Evolutionary conservation across 2,888 invertebrate genomes (phyloP).

Genomic region (Mycalesis mineus): DNA sequence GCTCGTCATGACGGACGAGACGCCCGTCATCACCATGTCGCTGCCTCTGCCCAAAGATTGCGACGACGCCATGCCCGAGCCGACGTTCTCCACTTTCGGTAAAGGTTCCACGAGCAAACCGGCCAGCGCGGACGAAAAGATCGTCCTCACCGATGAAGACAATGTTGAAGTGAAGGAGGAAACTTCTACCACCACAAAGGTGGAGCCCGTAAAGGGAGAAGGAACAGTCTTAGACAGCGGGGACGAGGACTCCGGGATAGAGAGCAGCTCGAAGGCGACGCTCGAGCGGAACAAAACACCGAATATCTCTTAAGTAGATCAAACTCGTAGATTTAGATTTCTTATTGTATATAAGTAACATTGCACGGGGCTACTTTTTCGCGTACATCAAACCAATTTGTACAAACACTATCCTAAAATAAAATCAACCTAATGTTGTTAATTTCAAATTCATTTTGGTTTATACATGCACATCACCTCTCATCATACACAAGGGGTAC

Average conservation of each 20-base stretch:
- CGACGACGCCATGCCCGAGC: constrained; percentile 56
- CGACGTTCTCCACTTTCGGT: constrained; percentile 80
- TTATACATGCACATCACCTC: no score
- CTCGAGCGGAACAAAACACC: constrained; percentile 68
- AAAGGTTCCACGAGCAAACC: constrained; percentile 51
- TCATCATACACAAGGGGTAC: no score
- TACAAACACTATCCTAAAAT: not conserved
- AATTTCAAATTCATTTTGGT: not conserved
- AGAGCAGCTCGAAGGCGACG: constrained; percentile 79
- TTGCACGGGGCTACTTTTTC: not conserved
- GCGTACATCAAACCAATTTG: not conserved
- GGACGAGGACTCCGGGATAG: constrained; percentile 82
- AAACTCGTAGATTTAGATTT: constrained; percentile 24
- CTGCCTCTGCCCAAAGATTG: constrained; percentile 47
- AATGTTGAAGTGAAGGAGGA: constrained; percentile 44
- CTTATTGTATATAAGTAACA: constrained; percentile 32
- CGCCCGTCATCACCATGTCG: constrained; percentile 53
- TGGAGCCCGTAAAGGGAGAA: constrained; percentile 73
- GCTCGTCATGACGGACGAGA: constrained; percentile 68
- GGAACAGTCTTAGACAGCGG: constrained; percentile 81
- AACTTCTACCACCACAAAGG: constrained; percentile 37
- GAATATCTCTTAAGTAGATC: constrained; percentile 49
- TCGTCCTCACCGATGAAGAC: constrained; percentile 45
- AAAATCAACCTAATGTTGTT: no score
- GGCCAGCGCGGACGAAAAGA: constrained; percentile 50